A percentile compares a stretch with the other conserved stretches of the same genome.
Evolutionary conservation across 2,888 invertebrate genomes (phyloP).

Genomic region (Zootermopsis nevadensis): DNA sequence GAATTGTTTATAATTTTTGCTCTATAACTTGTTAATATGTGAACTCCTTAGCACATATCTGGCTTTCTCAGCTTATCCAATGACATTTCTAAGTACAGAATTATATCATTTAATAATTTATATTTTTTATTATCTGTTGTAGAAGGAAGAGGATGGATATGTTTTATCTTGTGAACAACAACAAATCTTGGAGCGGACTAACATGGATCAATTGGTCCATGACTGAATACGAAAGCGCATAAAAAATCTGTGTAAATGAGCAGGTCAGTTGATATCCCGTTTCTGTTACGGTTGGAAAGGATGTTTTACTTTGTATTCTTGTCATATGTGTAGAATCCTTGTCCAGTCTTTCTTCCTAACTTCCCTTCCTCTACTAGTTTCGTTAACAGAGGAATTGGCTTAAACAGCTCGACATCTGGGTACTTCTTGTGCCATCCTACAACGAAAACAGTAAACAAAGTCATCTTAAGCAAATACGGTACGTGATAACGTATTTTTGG

Average conservation of each 20-base stretch:
- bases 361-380: conserved; percentile 83
- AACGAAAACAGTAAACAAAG: conserved; percentile 48
- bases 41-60: too few relatives aligned
- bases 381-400: conserved; percentile 71
- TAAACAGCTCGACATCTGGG: conserved; percentile 71
- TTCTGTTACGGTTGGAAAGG: too few relatives aligned
- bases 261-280: too few relatives aligned
- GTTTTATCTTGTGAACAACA: conserved; percentile 42
- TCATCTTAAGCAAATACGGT: too few relatives aligned
- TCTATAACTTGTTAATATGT: too few relatives aligned
- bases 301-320: conserved; percentile 52
- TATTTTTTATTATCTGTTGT: background rate
- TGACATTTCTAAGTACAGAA: too few relatives aligned
- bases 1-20: too few relatives aligned
- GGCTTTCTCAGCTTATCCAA: too few relatives aligned
- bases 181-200: conserved; percentile 45
- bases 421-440: conserved; percentile 79
- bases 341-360: conserved; percentile 81
- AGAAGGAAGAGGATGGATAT: conserved; percentile 54
- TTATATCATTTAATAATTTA: too few relatives aligned
- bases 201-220: conserved; percentile 56
- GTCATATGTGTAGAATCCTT: conserved; percentile 86
- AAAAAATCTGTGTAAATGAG: too few relatives aligned
- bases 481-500: background rate
- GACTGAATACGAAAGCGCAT: too few relatives aligned